Evolutionary conservation across 2,888 invertebrate species (phyloP), one percentile per base, ranked within the genome.

Genomic region (Aplocera efformata): DNA sequence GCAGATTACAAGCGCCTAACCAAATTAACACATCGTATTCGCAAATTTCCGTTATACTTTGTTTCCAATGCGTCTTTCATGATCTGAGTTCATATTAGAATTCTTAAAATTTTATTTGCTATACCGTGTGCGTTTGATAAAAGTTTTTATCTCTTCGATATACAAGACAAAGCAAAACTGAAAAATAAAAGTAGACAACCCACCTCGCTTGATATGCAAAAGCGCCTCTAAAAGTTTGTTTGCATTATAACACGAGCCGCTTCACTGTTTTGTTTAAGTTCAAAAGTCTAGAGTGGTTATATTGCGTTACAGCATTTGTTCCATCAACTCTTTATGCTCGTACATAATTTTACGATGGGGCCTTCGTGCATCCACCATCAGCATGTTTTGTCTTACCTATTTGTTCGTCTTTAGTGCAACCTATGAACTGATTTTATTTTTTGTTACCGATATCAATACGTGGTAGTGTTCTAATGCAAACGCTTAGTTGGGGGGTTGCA

Each of bases 161-260:
- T 77, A 74, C 73, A 78, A 85, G 83, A 84, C 84, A 81, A 85
- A 81, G 79, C 82, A 82, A 84, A 86, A 81, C 79, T 85, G 82
- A 85, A 78, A 73, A 77, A 79, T 60, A 77, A 75, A 80, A 79
- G 88, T 88, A 88, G 88, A 79, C 83, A 83, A 86, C 86, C 88
- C 88, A 88, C 88, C 88, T 88, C 85, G 88, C 88, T 88, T 88
- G 78, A 86, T 88, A 88, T 86, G 88, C 88, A 88, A 88, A 84
- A 78, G 86, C 84, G 88, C 88, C 88, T 88, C 83, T 66, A 79
- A 80, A 85, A 86, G 86, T 88, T 88, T 88, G 86, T 88, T 88
- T 88, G 88, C 88, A 88, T 88, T 88, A 86, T 82, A 88, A 88
- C 88, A 88, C 88, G 79, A 85, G 85, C 85, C 88, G 88, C 88